Base-by-base conservation (phyloP, 2,113 vertebrate genomes). In the Dunckerocampus dactyliophorus region DNA sequence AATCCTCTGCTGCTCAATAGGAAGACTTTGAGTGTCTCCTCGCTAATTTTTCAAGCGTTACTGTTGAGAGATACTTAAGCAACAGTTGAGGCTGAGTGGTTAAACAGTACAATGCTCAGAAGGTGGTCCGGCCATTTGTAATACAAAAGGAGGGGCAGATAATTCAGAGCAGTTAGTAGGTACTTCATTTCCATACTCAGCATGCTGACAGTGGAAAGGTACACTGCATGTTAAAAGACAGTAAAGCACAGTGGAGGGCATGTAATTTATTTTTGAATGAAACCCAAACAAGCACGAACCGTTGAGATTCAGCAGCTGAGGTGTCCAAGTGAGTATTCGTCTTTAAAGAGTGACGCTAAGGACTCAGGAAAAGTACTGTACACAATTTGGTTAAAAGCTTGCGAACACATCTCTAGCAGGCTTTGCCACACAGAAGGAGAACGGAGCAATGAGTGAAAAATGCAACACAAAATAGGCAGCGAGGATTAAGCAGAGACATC, bases 131-230 rank as follows among this genome's bases (percentile, higher is more conserved):
- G 20, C 28, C 2, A 68, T 84, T 82, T 78, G 67, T 62, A 43
- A 70, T 2, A 73, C 65, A 84, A 82, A 28, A 53, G 45, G 59
- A 1, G 1, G 20, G 20, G 20, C 52, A 54, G 34, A 55, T 55
- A 59, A 53, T 65, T 69, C 31, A 66, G 28, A 39, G 34, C 17
- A 22, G 50, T 22, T 5, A 2, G 37, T 17, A 31, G 17, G 31
- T 13, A 14, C 64, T 56, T 21, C 13, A 72, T 76, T 78, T 69
- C 59, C 76, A 80, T 78, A 47, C 51, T 48, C 24, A 54, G 20
- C 34, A 50, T 60, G 50, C 21, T 53, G 2, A 61, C n/a, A 62
- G 14, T 48, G 43, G 59, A 31, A 46, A 28, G 49, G 55, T 78
- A 43, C 54, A 45, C 24, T 54, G 20, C 28, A 50, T 60, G 50